phyloP scores from a whole-genome alignment of 1,140 invertebrate species.

The Elysia chlorotica region DNA sequence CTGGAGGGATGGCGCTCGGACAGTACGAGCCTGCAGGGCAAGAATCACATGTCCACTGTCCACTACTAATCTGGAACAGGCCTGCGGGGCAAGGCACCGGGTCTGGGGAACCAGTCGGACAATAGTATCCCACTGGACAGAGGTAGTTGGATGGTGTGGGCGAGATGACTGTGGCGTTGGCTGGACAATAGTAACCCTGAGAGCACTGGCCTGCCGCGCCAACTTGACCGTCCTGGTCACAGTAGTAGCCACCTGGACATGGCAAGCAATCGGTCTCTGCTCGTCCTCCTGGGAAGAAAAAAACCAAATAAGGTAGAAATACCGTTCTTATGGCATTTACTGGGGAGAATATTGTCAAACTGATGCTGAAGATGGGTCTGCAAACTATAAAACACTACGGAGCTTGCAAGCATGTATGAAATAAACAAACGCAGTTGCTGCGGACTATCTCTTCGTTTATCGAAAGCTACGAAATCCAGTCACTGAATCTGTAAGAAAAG shows the following conservation, averaged over 20 bases:
- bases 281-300: constrained; percentile 37
- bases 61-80: constrained; percentile 39
- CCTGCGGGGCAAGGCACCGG: constrained; percentile 40
- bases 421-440: too few relatives aligned
- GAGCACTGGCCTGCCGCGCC: constrained; percentile 44
- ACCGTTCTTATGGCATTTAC: too few relatives aligned
- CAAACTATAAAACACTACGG: too few relatives aligned
- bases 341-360: too few relatives aligned
- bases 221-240: constrained; percentile 43
- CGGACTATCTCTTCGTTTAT: too few relatives aligned
- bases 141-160: constrained; percentile 39
- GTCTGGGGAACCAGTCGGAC: constrained; percentile 39
- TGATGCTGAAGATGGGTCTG: too few relatives aligned
- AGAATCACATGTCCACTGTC: constrained; percentile 43
- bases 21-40: constrained; percentile 55
- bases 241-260: constrained; percentile 54
- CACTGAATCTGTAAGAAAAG: too few relatives aligned
- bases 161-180: constrained; percentile 44
- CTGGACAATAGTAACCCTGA: constrained; percentile 56
- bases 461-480: too few relatives aligned
- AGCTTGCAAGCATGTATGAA: too few relatives aligned
- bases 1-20: constrained; percentile 34
- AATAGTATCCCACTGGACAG: constrained; percentile 50
- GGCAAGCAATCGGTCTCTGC: constrained; percentile 46
- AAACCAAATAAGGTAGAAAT: neutral